Conservation (phyloP, 2,113 vertebrate species). For the Zosterops pallidus region DNA sequence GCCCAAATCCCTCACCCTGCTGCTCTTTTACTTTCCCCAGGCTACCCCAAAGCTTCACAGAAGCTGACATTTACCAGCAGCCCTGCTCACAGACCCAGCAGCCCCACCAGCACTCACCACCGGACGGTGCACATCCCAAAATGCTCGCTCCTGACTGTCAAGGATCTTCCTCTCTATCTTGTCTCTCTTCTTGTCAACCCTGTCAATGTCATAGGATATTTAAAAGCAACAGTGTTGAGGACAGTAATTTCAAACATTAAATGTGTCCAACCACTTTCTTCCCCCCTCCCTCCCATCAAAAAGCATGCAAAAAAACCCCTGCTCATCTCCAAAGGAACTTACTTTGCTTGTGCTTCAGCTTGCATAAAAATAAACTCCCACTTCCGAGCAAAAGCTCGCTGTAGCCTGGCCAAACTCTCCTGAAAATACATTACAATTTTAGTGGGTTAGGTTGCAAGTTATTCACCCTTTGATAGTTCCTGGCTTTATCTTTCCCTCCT, state of each 20-base stretch:
- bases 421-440: conserved; percentile 69
- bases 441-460: background rate
- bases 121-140: conserved; percentile 97
- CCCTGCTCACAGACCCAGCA: background rate
- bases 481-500: background rate
- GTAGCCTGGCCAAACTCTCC: conserved; percentile 96
- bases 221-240: background rate
- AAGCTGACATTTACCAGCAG: background rate
- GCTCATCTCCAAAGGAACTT: conserved; percentile 67
- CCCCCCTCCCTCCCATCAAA: background rate
- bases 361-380: conserved; percentile 99
- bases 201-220: conserved; percentile 53
- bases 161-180: conserved; percentile 98
- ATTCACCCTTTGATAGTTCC: background rate
- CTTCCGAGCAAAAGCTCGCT: conserved; percentile 95
- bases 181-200: conserved; percentile 98
- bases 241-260: background rate
- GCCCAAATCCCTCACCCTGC: background rate
- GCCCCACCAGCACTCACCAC: conserved; percentile 81
- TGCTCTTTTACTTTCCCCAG: background rate
- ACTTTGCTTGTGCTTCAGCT: conserved; percentile 99
- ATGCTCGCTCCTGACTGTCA: conserved; percentile 95
- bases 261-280: background rate
- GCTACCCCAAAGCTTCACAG: background rate
- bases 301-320: background rate